Evolutionary conservation across 2,797 vertebrate genomes (phyloP).

Genomic region (Carapus acus): DNA sequence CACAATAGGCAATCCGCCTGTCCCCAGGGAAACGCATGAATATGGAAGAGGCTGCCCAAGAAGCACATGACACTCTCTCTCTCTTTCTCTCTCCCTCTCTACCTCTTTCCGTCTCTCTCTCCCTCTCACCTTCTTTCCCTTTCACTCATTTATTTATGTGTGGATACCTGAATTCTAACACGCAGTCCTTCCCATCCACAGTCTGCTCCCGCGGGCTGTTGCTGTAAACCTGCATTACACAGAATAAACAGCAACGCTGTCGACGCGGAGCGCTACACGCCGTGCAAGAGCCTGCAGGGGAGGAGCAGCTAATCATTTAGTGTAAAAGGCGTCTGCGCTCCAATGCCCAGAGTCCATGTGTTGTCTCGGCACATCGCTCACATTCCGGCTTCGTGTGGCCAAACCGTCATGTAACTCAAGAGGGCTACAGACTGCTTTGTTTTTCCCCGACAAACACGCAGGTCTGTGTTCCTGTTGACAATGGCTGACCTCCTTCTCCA

Average conservation of each 20-base stretch:
- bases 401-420: slow-evolving; percentile 51
- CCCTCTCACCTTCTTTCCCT: slow-evolving; percentile 26
- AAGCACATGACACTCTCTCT: slow-evolving; percentile 58
- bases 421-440: slow-evolving; percentile 58
- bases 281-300: too few relatives aligned
- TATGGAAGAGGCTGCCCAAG: slow-evolving; percentile 68
- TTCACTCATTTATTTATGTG: slow-evolving; percentile 68
- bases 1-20: slow-evolving; percentile 67
- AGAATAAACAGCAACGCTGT: slow-evolving; percentile 37
- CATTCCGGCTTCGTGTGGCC: slow-evolving; percentile 37
- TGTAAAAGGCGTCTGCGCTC: slow-evolving; percentile 36
- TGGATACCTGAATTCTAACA: slow-evolving; percentile 65
- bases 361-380: slow-evolving; percentile 45
- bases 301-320: slow-evolving; percentile 28
- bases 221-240: slow-evolving; percentile 39
- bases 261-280: neutral
- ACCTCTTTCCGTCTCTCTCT: slow-evolving; percentile 8
- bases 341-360: slow-evolving; percentile 41
- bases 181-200: slow-evolving; percentile 59
- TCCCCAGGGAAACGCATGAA: slow-evolving; percentile 72
- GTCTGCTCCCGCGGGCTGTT: slow-evolving; percentile 38
- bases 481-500: slow-evolving; percentile 65
- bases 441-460: slow-evolving; percentile 59
- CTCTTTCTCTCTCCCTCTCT: slow-evolving; percentile 5
- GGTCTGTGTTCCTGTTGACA: slow-evolving; percentile 69